Conservation (phyloP, 2,797 vertebrate genomes). For the Lagocephalus sceleratus region DNA sequence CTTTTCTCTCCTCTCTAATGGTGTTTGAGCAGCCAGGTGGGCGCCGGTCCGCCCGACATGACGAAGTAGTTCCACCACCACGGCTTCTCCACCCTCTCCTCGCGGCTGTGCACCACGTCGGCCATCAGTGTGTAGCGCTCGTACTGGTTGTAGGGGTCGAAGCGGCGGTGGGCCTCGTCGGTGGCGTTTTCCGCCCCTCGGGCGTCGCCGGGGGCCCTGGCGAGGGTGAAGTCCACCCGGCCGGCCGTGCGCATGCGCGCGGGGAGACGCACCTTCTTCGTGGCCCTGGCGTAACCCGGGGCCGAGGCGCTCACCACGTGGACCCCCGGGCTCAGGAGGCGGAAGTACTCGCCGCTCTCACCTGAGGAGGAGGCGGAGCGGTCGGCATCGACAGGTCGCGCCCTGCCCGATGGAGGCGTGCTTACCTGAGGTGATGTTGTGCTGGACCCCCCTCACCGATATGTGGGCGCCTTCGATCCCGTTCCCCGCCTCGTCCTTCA, state of each 20-base stretch:
- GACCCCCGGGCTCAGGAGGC: conserved; percentile 86
- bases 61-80: conserved; percentile 97
- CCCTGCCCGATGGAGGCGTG: no score
- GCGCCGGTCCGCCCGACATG: conserved; percentile 70
- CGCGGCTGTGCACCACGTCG: conserved; percentile 17
- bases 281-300: conserved; percentile 79
- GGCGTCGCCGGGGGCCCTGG: conserved; percentile 40
- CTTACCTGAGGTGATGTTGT: conserved; percentile 87
- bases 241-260: conserved; percentile 79
- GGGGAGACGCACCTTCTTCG: conserved; percentile 86
- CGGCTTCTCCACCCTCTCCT: conserved; percentile 79
- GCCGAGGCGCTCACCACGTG: conserved; percentile 86
- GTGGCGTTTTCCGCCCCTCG: conserved; percentile 45
- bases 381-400: neutral
- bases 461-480: conserved; percentile 86
- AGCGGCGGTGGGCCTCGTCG: conserved; percentile 55
- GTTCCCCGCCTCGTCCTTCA: conserved; percentile 85
- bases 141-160: conserved; percentile 78
- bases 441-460: conserved; percentile 86
- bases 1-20: conserved; percentile 42
- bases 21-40: conserved; percentile 88
- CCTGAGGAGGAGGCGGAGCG: conserved; percentile 61
- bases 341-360: conserved; percentile 94
- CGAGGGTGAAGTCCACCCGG: conserved; percentile 86
- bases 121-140: conserved; percentile 64